These are phyloP conservation scores for Bettongia penicillata DNA, from an alignment of 2,113 vertebrate species.

Conservation along the genomic window DNA sequence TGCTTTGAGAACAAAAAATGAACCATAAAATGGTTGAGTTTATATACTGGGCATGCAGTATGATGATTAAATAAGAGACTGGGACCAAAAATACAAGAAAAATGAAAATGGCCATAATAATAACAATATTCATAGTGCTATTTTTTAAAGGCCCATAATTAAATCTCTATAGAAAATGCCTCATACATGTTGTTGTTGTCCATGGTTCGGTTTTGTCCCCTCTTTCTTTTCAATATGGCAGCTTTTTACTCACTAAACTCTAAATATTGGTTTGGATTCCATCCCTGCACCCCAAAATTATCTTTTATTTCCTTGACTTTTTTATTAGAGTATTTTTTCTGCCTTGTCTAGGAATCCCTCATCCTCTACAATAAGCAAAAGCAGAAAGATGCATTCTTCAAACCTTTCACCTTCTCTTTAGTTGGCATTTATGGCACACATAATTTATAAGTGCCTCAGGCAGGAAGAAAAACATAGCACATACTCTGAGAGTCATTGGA, in stretches of 20 bases:
- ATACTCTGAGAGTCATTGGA: not conserved
- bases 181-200: not conserved
- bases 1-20: not conserved
- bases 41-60: not conserved
- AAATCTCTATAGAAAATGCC: not conserved
- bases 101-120: not conserved
- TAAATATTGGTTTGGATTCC: not conserved
- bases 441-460: not conserved
- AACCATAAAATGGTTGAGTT: not conserved
- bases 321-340: not conserved
- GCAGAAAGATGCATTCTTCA: not conserved
- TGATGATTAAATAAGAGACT: not conserved
- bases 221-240: not conserved
- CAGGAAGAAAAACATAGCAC: conserved; percentile 2
- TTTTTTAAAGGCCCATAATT: not conserved
- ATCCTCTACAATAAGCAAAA: not conserved
- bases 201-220: not conserved
- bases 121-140: not conserved
- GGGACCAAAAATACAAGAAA: not conserved
- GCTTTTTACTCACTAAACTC: not conserved
- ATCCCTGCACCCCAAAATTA: not conserved
- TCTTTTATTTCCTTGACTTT: not conserved
- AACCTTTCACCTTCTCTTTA: conserved; percentile 2
- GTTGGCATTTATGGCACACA: not conserved
- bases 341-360: not conserved